Conservation (phyloP, 2,113 vertebrate species). For the Athene noctua region DNA sequence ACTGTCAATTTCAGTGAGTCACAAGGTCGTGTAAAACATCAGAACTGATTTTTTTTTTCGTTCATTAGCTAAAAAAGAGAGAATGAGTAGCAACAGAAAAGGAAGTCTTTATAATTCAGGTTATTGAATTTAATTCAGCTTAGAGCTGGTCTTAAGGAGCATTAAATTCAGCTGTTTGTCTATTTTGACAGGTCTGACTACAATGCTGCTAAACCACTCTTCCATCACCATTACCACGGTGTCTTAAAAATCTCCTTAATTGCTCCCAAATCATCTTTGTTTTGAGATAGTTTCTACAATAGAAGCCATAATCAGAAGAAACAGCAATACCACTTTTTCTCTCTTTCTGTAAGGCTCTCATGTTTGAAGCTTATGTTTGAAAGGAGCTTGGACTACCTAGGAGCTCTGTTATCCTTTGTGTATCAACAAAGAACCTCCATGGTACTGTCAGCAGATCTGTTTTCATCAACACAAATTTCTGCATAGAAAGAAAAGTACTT, state of each 20-base stretch:
- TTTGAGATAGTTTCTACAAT: background rate
- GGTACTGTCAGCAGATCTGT: background rate
- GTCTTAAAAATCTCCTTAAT: background rate
- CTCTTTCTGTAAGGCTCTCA: background rate
- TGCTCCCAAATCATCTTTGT: background rate
- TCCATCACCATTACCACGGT: background rate
- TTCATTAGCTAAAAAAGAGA: background rate
- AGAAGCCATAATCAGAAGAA: background rate
- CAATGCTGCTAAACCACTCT: background rate
- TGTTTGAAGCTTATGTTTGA: background rate
- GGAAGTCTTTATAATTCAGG: background rate
- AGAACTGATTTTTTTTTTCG: background rate
- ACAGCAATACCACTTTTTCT: background rate
- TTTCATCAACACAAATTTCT: conserved; percentile 9
- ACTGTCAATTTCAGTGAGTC: background rate
- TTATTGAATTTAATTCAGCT: background rate
- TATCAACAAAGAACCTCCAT: background rate
- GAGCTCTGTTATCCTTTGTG: background rate
- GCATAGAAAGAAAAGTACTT: conserved; percentile 25
- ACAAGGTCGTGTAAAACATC: background rate
- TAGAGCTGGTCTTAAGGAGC: background rate
- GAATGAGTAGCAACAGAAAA: background rate
- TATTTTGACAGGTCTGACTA: background rate
- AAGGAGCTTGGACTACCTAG: background rate
- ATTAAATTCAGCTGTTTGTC: background rate